Evolutionary conservation across 2,113 vertebrate species (phyloP).

Genomic region (Furnarius figulus): DNA sequence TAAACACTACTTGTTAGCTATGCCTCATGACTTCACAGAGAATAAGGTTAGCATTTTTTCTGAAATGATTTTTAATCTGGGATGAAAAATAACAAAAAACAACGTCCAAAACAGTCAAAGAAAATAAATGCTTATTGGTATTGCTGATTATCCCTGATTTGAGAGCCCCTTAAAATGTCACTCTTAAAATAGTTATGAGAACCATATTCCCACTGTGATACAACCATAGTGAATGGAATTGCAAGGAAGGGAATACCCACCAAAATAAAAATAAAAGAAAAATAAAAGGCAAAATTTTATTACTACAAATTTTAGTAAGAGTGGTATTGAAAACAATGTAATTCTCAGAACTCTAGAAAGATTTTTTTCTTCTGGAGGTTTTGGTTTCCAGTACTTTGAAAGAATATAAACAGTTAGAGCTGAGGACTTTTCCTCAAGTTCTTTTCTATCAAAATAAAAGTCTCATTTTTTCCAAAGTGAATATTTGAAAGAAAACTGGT

Average conservation of each 20-base stretch:
- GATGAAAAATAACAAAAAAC: neutral
- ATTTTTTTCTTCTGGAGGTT: neutral
- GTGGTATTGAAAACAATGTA: neutral
- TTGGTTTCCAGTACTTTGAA: neutral
- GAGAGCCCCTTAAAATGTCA: neutral
- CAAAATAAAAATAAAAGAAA: neutral
- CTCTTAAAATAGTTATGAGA: neutral
- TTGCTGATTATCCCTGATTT: neutral
- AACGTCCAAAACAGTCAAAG: neutral
- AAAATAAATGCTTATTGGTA: neutral
- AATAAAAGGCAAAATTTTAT: neutral
- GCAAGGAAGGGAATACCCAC: rapidly evolving
- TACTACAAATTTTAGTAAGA: neutral
- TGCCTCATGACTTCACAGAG: neutral
- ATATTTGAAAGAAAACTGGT: neutral
- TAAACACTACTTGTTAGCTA: neutral
- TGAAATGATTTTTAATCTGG: neutral
- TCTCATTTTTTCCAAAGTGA: neutral
- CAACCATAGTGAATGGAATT: neutral
- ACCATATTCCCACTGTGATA: neutral
- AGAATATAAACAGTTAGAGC: neutral
- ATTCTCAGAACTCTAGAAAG: neutral
- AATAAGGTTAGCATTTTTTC: neutral
- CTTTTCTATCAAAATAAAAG: neutral
- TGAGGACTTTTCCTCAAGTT: neutral